These are phyloP conservation scores for Drosophila melanogaster DNA, from an alignment of 1,140 invertebrate species.

Conservation along the genomic window Release_6_plus_ISO1_MT NT_033779.5:20727001-20727500, in stretches of 20 bases:
- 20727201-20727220: not conserved
- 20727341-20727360: constrained; percentile 19
- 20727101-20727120: constrained; percentile 51
- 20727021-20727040: constrained; percentile 35
- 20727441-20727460: too few relatives aligned
- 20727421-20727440: not conserved
- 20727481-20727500: too few relatives aligned
- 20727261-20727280: not conserved
- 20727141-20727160: constrained; percentile 19
- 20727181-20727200: not conserved
- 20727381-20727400: not conserved
- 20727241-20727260: not conserved
- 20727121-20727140: constrained; percentile 2
- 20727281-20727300: not conserved
- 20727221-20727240: not conserved
- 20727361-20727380: constrained; percentile 45
- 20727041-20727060: constrained; percentile 14
- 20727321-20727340: not conserved
- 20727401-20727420: not conserved
- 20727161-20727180: not conserved
- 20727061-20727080: constrained; percentile 18
- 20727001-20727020: constrained; percentile 66
- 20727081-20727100: constrained; percentile 24
- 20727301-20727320: not conserved
- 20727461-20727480: too few relatives aligned